Conservation (phyloP, 2,888 invertebrate species). For the Torymus aiolomorphi region DNA sequence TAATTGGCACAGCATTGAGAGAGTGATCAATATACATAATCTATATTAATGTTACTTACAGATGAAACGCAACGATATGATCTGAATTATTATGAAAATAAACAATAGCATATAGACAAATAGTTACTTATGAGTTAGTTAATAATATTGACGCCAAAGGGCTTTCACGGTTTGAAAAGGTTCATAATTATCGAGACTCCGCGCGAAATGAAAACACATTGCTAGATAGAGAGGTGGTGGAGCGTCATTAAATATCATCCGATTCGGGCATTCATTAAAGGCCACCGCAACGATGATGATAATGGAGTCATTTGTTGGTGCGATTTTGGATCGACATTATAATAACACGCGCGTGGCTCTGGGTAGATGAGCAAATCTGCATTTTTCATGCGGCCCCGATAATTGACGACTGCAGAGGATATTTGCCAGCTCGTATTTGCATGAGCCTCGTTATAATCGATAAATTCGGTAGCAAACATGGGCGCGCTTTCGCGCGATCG, state of each 20-base stretch:
- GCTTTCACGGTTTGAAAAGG: neutral
- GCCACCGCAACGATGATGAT: constrained; percentile 9
- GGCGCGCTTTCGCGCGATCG: neutral
- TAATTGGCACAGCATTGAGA: too few relatives aligned
- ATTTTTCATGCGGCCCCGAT: constrained; percentile 24
- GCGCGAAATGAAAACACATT: constrained; percentile 20
- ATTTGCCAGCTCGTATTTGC: constrained; percentile 10
- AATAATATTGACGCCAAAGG: neutral
- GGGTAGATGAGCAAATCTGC: neutral
- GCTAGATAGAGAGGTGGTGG: neutral
- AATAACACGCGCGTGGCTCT: neutral
- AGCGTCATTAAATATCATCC: constrained; percentile 26
- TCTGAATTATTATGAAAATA: too few relatives aligned
- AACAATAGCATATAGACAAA: too few relatives aligned
- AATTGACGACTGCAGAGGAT: constrained; percentile 36
- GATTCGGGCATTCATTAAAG: constrained; percentile 29
- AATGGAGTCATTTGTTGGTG: constrained; percentile 28
- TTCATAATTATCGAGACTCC: neutral
- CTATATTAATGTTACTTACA: too few relatives aligned
- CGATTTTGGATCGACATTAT: constrained; percentile 7
- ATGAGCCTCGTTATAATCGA: neutral
- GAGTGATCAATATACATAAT: too few relatives aligned
- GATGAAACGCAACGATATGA: too few relatives aligned
- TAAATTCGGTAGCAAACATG: constrained; percentile 1
- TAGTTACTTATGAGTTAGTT: too few relatives aligned